Conservation (phyloP, 2,113 vertebrate species). For the Bostrychus sinensis region DNA sequence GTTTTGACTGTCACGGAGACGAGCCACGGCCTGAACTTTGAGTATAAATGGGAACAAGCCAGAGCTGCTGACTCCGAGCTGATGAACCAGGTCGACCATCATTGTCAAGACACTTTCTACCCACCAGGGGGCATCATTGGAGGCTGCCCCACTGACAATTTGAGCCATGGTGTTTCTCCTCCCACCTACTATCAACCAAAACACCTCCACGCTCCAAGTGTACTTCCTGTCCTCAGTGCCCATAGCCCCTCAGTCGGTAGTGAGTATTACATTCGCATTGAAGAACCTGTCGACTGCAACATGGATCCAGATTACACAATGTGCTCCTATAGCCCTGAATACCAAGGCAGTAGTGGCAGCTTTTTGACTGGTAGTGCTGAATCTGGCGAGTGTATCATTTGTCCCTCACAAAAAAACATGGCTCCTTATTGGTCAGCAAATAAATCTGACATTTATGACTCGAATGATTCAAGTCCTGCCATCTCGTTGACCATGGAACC, state of each 20-base stretch:
- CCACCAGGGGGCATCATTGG: constrained; percentile 77
- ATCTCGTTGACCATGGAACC: constrained; percentile 89
- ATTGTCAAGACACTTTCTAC: constrained; percentile 86
- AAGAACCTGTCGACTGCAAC: constrained; percentile 84
- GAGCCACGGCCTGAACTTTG: constrained; percentile 94
- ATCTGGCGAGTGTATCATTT: constrained; percentile 73
- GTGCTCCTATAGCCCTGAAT: constrained; percentile 83
- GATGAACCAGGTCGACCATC: constrained; percentile 76
- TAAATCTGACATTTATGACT: constrained; percentile 76
- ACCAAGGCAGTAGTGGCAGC: constrained; percentile 75
- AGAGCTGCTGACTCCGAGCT: constrained; percentile 65
- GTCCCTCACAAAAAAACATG: constrained; percentile 68
- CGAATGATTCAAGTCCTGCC: constrained; percentile 79
- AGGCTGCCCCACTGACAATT: constrained; percentile 73
- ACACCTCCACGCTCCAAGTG: constrained; percentile 78
- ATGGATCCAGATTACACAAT: constrained; percentile 84
- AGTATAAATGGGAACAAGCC: constrained; percentile 95
- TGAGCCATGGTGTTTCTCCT: constrained; percentile 82
- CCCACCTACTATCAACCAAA: constrained; percentile 85
- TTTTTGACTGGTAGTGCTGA: constrained; percentile 70
- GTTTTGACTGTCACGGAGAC: constrained; percentile 96
- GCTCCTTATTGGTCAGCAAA: constrained; percentile 78
- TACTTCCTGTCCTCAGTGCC: constrained; percentile 90
- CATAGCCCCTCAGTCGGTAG: constrained; percentile 90
- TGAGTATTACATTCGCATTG: constrained; percentile 95